Base-by-base conservation (phyloP, 2,113 vertebrate species). In the Meles meles region DNA sequence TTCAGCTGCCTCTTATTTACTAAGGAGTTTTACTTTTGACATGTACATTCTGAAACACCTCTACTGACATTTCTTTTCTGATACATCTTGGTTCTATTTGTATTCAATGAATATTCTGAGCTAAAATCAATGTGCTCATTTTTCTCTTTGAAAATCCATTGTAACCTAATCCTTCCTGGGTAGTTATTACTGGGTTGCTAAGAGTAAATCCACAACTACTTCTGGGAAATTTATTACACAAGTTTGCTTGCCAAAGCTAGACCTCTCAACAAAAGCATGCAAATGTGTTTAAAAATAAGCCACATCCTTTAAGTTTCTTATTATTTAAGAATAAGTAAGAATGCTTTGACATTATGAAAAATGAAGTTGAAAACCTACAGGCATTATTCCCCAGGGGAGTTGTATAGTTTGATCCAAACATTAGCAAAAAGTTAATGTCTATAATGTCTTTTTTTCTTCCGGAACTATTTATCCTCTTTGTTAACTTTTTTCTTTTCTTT, bases 281-380 rank as follows among this genome's bases (percentile, higher is more conserved):
- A 92, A 59, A 96, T 63, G 9, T 85, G n/a, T 94, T 94, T 97
- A 85, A 89, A 91, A 95, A 82, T 21, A 87, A 97, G 57, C n/a
- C n/a, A 89, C 59, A 69, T 97, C 49, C n/a, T 96, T 97, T 94
- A 82, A 17, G 0, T 81, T 95, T 96, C 93, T 88, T 81, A 76
- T 69, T 88, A 86, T 80, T 96, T 90, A 90, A 82, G 27, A 91
- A 72, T 90, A 93, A 96, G 76, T 10, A 90, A 52, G 21, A 95
- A 80, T 85, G 7, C 7, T 80, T 93, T 93, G 67, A 91, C 6
- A 74, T 94, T 47, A 77, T 84, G 47, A 76, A 96, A 98, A 97
- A 89, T 95, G 37, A 96, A n/a, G 18, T 57, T 91, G n/a, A 82
- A 94, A 88, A 71, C 11, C 21, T 65, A 77, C 52, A 74, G 34